Percentiles rank a stretch among this genome's conserved stretches.
phyloP scores from a whole-genome alignment of 2,113 vertebrate species.

The Eudorcas thomsonii region DNA sequence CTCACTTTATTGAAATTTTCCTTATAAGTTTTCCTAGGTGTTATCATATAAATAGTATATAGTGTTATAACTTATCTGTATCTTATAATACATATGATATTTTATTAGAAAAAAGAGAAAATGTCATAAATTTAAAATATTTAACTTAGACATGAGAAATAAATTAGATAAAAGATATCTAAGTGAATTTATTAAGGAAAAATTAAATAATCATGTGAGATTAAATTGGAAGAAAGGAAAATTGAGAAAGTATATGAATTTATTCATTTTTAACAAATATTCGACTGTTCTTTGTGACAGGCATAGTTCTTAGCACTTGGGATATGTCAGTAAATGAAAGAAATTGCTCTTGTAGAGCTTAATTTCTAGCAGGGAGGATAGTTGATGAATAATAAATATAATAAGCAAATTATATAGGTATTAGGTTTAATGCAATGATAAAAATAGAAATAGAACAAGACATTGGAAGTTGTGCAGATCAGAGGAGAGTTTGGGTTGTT shows the following conservation, averaged over 20 bases:
- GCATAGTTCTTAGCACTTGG: not conserved
- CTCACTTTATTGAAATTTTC: not conserved
- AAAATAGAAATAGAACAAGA: not conserved
- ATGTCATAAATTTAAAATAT: not conserved
- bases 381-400: not conserved
- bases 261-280: not conserved
- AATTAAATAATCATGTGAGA: not conserved
- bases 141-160: not conserved
- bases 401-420: not conserved
- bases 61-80: not conserved
- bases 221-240: not conserved
- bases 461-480: not conserved
- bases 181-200: conserved; percentile 23
- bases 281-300: not conserved
- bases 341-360: not conserved
- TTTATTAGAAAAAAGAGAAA: conserved; percentile 25
- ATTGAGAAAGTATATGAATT: not conserved
- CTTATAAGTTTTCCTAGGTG: not conserved
- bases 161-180: not conserved
- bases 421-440: not conserved
- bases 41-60: not conserved
- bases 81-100: not conserved
- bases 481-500: not conserved
- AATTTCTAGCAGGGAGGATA: not conserved
- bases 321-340: not conserved